Base-by-base conservation (phyloP, 2,797 vertebrate genomes). In the Mus spretus region DNA sequence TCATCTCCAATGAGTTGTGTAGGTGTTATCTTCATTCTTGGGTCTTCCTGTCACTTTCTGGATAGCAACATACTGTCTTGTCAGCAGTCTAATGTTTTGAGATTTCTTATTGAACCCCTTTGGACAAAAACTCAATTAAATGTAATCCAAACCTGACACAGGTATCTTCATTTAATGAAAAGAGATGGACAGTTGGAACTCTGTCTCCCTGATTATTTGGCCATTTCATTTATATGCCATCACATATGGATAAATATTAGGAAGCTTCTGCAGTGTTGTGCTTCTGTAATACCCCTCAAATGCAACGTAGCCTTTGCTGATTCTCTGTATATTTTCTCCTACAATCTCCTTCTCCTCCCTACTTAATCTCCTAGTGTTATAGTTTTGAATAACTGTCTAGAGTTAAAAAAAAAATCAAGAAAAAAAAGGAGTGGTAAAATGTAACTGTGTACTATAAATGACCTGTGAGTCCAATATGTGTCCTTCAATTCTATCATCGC, bases 381-480 rank as follows among this genome's bases (percentile, higher is more conserved):
- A 6, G 1, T 34, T 61, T 61, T 78, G 15, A 85, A 85, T 86
- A 74, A 74, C 17, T 77, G 31, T 77, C n/a, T 40, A 31, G 26
- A 44, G 10, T 90, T 44, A 44, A 44, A 44, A 44, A 44, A 24
- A n/a, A 75, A 22, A 91, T 96, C n/a, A 97, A 84, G 63, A 26
- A 19, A 74, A n/a, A 88, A 88, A 75, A 5, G 44, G 9, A 70
- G n/a, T 70, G 7, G 13, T 89, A 34, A 40, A 17, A 77, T 89
- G 59, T 89, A 92, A 77, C 87, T 14, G 50, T 82, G 59, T 40
- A 82, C 3, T 12, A 31, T n/a, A 28, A 88, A 90, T 91, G 72
- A 81, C 77, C 14, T 50, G 93, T 65, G 65, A 57, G 74, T 50
- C 31, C 40, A 75, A 8, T 6, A 72, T 70, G 24, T 90, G 40